phyloP scores from a whole-genome alignment of 2,113 vertebrate species.

The Labeo catla region DNA sequence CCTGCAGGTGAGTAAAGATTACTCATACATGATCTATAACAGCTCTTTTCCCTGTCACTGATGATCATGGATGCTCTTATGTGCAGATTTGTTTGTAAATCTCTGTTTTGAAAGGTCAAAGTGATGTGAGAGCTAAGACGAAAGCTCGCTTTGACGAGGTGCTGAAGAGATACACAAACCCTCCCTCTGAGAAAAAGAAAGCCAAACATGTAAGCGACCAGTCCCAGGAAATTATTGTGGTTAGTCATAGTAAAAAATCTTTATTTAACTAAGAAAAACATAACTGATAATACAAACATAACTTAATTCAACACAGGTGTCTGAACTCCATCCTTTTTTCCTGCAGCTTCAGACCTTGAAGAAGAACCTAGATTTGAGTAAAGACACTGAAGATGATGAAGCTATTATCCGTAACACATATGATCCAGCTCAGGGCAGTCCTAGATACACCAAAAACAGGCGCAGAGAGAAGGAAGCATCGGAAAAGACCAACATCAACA shows the following conservation, averaged over 20 bases:
- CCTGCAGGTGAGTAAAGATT: slow-evolving; percentile 77
- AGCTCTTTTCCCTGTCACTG: background rate
- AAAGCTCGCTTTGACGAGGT: slow-evolving; percentile 88
- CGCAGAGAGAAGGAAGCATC: slow-evolving; percentile 70
- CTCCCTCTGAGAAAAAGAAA: slow-evolving; percentile 76
- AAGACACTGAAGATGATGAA: slow-evolving; percentile 78
- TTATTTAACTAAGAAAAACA: background rate
- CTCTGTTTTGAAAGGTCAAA: slow-evolving; percentile 79
- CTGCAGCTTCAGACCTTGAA: slow-evolving; percentile 83
- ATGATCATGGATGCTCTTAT: background rate
- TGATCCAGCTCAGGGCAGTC: slow-evolving; percentile 77
- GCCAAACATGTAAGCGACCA: slow-evolving; percentile 74
- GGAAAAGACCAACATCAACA: slow-evolving; percentile 78
- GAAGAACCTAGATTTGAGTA: slow-evolving; percentile 78
- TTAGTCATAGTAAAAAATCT: slow-evolving; percentile 66
- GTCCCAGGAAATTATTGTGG: slow-evolving; percentile 80
- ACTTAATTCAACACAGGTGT: background rate
- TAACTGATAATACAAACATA: background rate
- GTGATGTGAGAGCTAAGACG: slow-evolving; percentile 87
- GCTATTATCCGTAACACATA: slow-evolving; percentile 77
- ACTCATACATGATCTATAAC: background rate
- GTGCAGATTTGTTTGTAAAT: background rate
- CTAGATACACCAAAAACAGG: slow-evolving; percentile 81
- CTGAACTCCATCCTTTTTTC: background rate
- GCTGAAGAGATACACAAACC: slow-evolving; percentile 79